These are phyloP conservation scores for Phalangium opilio DNA, from an alignment of 2,888 invertebrate species.

Conservation along the genomic window DNA sequence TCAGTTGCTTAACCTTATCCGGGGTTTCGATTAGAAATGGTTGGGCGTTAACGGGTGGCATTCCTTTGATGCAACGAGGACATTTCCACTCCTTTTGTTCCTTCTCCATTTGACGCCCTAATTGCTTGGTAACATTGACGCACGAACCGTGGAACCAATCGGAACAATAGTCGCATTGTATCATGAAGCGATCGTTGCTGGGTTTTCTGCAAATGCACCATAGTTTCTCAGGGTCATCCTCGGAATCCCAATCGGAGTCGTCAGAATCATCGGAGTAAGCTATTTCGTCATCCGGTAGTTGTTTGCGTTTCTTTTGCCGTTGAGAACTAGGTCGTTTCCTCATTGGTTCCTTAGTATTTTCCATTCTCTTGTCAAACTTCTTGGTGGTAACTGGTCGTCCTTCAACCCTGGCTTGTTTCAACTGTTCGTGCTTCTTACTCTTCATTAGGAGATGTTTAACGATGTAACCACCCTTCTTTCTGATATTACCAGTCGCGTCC, in stretches of 20 bases:
- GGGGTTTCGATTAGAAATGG: too few relatives aligned
- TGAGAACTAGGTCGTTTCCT: too few relatives aligned
- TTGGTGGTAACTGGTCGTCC: constrained; percentile 1
- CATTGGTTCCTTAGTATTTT: too few relatives aligned
- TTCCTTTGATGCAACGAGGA: constrained; percentile 52
- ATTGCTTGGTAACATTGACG: constrained; percentile 72
- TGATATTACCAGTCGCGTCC: too few relatives aligned
- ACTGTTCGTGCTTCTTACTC: too few relatives aligned
- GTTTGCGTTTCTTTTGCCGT: too few relatives aligned
- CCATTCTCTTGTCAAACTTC: neutral
- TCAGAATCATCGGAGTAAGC: constrained; percentile 35
- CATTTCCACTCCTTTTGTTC: constrained; percentile 78
- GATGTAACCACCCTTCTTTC: too few relatives aligned
- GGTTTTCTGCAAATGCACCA: constrained; percentile 94
- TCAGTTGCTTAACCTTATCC: too few relatives aligned
- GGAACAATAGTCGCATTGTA: constrained; percentile 86
- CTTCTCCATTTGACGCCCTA: constrained; percentile 69
- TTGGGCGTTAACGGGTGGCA: too few relatives aligned
- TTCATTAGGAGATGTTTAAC: too few relatives aligned
- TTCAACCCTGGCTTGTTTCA: constrained; percentile 1
- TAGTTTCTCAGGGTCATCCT: constrained; percentile 79
- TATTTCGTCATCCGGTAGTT: constrained; percentile 38
- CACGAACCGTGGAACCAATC: constrained; percentile 98
- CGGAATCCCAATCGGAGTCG: constrained; percentile 33
- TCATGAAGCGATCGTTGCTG: constrained; percentile 90